Base-by-base conservation (phyloP, 1,140 invertebrate species). In the Brachionus plicatilis region DNA sequence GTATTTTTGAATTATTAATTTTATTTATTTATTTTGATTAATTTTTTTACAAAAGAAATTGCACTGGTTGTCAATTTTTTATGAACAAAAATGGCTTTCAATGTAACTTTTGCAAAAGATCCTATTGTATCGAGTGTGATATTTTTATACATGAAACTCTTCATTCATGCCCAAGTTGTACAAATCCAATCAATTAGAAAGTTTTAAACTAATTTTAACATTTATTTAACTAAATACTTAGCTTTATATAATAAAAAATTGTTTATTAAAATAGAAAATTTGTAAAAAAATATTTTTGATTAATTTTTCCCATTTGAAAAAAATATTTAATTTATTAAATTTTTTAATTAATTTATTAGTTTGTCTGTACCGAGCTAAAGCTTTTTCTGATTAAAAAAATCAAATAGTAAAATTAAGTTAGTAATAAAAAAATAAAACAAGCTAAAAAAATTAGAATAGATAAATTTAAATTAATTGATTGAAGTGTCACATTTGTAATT, bases 81-180 rank as follows among this genome's bases (percentile, higher is more conserved):
- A 93, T 94, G 85, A 90, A 89, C 14, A 91, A 93, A 91, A 88
- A 88, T 87, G 85, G 86, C 6, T 89, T 88, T 80, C 90, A 92
- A 65, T 99, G 96, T 90, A 91, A 91, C 47, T 92, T 92, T 56
- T 99, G 97, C 89, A 87, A 89, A 0, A 92, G 94, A 86, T 89
- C 92, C 45, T 98, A 95, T 89, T 99, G 97, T 88, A 91, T 95
- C 84, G 95, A 98, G 88, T 99, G 96, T 91, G 96, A 98, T 90
- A 92, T 95, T 83, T 96, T 97, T 88, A 93, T 98, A 76, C 95
- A 97, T 86, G 94, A 96, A 86, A 94, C 94, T 2, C 89, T 98
- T 41, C 96, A 98, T 88, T 94, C 94, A 9, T 99, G 96, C 91
- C 96, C 96, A 20, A 96, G 95, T 29, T 99, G 97, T 92, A 76